Percentiles rank a stretch among this genome's conserved stretches.
Conservation (phyloP, 2,888 invertebrate species). For the Gryllus longicercus region DNA sequence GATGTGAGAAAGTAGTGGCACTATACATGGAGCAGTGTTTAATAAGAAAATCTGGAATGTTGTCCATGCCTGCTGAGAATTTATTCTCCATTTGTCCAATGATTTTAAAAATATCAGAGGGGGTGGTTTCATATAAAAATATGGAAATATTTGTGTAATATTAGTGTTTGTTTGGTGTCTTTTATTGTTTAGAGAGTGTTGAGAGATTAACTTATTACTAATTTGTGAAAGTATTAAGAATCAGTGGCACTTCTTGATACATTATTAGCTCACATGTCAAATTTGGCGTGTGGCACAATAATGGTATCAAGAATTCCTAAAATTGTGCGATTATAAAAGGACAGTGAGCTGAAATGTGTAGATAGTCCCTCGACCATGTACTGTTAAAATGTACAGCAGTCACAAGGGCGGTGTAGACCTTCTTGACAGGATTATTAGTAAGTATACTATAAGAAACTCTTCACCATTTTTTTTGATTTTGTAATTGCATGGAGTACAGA, state of each 20-base stretch:
- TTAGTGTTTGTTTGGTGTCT: too few species aligned
- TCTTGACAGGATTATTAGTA: conserved; percentile 31
- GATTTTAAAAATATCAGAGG: too few species aligned
- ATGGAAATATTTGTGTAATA: too few species aligned
- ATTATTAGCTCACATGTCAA: conserved; percentile 19
- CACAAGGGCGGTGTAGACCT: conserved; percentile 36
- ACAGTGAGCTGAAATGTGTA: conserved; percentile 22
- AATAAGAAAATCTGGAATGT: too few species aligned
- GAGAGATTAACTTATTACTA: too few species aligned
- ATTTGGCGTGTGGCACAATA: conserved; percentile 27
- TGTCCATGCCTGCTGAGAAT: too few species aligned
- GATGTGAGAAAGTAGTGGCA: too few species aligned
- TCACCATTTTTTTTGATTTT: conserved; percentile 34
- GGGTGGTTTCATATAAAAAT: too few species aligned
- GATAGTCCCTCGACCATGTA: conserved; percentile 30
- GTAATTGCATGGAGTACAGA: conserved; percentile 31
- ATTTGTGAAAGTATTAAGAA: too few species aligned
- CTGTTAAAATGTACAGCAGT: conserved; percentile 34
- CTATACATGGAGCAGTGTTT: too few species aligned
- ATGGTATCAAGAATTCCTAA: conserved; percentile 27
- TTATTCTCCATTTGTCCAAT: too few species aligned
- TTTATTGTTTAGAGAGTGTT: too few species aligned
- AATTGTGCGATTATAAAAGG: conserved; percentile 1
- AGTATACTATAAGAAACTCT: conserved; percentile 28
- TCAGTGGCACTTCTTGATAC: conserved; percentile 4